Conservation (phyloP, 1,140 invertebrate genomes). For the Drosophila busckii region DNA sequence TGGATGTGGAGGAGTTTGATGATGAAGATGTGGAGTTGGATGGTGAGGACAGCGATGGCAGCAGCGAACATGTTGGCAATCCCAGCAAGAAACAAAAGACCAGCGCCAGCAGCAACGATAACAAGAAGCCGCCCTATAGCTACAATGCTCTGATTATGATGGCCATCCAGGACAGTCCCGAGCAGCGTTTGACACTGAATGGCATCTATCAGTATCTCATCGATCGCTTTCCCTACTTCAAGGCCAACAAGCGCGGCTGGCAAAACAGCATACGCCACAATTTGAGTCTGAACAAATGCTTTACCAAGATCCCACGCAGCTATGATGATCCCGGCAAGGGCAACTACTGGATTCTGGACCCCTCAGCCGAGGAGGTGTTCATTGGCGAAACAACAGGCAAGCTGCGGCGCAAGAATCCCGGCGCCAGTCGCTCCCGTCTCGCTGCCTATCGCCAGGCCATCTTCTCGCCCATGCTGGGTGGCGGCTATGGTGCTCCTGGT, state of each 20-base stretch:
- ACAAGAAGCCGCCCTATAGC: constrained; percentile 96
- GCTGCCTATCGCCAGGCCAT: constrained; percentile 90
- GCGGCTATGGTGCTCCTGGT: constrained; percentile 39
- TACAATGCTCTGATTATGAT: constrained; percentile 99
- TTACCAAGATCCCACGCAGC: constrained; percentile 96
- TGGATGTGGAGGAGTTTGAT: constrained; percentile 66
- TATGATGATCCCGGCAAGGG: constrained; percentile 97
- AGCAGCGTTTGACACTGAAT: constrained; percentile 96
- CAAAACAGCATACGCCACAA: constrained; percentile 99
- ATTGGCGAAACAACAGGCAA: constrained; percentile 98
- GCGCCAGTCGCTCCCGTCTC: constrained; percentile 89
- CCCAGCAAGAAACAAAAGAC: constrained; percentile 72
- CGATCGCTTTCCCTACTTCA: constrained; percentile 98
- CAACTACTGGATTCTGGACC: constrained; percentile 98
- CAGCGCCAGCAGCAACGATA: constrained; percentile 79
- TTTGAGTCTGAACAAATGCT: constrained; percentile 98
- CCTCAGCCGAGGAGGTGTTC: constrained; percentile 96
- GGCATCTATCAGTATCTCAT: constrained; percentile 99
- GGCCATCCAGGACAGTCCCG: constrained; percentile 96
- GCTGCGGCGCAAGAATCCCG: constrained; percentile 90
- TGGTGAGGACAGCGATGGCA: constrained; percentile 55
- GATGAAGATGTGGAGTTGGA: constrained; percentile 63
- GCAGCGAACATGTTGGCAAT: constrained; percentile 41
- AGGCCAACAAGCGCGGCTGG: constrained; percentile 99
- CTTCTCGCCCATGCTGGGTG: constrained; percentile 79